Percentiles rank a stretch among this genome's conserved stretches.
phyloP scores from a whole-genome alignment of 2,113 vertebrate species.

The Pterocles burchelli region DNA sequence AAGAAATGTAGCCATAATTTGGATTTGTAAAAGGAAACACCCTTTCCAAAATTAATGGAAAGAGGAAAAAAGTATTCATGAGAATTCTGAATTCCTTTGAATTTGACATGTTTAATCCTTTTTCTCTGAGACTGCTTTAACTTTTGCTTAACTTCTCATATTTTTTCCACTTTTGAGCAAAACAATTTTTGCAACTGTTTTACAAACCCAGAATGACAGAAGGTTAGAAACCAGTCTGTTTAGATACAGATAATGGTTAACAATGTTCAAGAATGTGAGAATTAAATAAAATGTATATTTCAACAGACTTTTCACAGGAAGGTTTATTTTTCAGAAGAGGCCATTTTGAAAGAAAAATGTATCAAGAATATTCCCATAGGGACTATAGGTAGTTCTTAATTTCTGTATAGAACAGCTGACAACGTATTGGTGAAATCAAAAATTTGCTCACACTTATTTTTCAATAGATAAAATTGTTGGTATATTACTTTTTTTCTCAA shows the following conservation, averaged over 20 bases:
- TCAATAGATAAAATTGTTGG: background rate
- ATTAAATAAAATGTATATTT: background rate
- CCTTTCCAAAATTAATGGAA: background rate
- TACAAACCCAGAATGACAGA: background rate
- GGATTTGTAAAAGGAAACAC: background rate
- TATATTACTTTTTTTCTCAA: background rate
- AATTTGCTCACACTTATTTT: background rate
- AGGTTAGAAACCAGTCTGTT: background rate
- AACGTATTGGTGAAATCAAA: background rate
- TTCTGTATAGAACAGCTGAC: background rate
- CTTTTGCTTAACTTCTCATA: background rate
- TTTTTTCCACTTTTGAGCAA: background rate
- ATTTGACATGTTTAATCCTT: background rate
- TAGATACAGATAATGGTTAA: background rate
- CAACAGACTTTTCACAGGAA: background rate
- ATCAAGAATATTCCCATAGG: background rate
- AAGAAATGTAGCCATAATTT: background rate
- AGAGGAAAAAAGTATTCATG: background rate
- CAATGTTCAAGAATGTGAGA: background rate
- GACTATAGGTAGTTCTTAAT: background rate
- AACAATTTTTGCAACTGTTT: background rate
- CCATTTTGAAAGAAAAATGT: background rate
- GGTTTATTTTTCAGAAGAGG: background rate
- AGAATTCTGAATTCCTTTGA: background rate
- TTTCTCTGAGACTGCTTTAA: background rate